Conservation (phyloP, 2,113 vertebrate genomes). For the Elanoides forficatus region DNA sequence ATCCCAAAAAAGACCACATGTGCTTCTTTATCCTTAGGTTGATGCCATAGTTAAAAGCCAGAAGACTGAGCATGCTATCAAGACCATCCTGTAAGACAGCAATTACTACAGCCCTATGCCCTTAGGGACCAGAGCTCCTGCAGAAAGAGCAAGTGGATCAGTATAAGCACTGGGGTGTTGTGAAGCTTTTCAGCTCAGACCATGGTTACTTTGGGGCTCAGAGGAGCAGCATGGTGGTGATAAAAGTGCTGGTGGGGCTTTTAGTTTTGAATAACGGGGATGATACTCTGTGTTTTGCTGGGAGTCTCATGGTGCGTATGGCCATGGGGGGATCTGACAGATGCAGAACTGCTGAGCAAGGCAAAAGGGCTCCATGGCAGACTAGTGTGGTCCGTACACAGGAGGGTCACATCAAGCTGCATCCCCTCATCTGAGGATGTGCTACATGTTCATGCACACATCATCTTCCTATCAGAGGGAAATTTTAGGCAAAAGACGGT, state of each 20-base stretch:
- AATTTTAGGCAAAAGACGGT: neutral
- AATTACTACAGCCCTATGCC: neutral
- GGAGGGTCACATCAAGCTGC: neutral
- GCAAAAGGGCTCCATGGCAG: neutral
- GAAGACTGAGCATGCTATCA: neutral
- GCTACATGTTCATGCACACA: neutral
- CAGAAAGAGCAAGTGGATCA: neutral
- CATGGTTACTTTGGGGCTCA: neutral
- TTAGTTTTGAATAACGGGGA: neutral
- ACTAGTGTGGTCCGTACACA: neutral
- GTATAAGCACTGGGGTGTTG: neutral
- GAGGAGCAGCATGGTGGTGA: neutral
- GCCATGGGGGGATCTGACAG: accelerated
- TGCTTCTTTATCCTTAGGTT: neutral
- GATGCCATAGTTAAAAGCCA: too few relatives aligned
- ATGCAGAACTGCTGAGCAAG: neutral
- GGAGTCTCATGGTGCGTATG: accelerated
- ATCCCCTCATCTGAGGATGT: neutral
- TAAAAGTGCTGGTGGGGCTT: neutral
- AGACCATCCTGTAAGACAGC: neutral
- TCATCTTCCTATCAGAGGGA: neutral
- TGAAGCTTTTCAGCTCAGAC: neutral
- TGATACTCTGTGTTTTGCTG: neutral
- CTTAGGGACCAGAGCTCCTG: neutral
- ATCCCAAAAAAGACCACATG: neutral